Percentiles rank a stretch among this genome's conserved stretches.
These are phyloP conservation scores for Meandrina meandrites DNA, from an alignment of 92 coral and sea anemone genomes.

Conservation along the genomic window DNA sequence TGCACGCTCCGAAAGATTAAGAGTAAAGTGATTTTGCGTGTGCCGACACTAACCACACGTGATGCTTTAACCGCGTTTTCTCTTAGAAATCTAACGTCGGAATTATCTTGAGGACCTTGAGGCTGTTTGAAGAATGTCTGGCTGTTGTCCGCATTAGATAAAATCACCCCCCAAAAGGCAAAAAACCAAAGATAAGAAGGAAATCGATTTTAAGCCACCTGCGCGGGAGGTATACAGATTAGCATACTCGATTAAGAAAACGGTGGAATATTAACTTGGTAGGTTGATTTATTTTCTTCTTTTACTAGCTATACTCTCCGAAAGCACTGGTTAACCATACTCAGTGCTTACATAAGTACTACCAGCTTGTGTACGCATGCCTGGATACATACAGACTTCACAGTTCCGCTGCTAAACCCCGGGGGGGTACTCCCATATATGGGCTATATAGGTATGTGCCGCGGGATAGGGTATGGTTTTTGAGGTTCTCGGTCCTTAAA, in stretches of 20 bases:
- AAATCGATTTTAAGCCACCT: not conserved
- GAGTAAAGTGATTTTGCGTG: not conserved
- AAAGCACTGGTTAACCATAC: not conserved
- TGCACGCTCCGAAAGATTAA: not conserved
- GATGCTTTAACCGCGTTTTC: not conserved
- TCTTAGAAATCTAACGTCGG: too few relatives aligned
- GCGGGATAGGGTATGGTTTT: too few relatives aligned
- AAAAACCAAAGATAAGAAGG: not conserved
- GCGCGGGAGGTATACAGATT: not conserved
- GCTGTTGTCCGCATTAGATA: not conserved
- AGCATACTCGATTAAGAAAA: not conserved
- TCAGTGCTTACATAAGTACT: not conserved
- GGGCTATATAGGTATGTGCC: too few relatives aligned
- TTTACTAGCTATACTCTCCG: not conserved
- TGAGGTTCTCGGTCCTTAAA: too few relatives aligned
- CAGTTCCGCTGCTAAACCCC: too few relatives aligned
- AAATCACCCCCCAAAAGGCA: too few relatives aligned
- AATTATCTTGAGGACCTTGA: too few relatives aligned
- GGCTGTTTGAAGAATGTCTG: not conserved
- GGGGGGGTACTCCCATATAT: too few relatives aligned
- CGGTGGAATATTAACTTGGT: not conserved
- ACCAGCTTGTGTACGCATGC: not conserved
- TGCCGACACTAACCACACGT: too few relatives aligned
- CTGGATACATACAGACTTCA: too few relatives aligned
- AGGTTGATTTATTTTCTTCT: not conserved